Conservation (phyloP, 2,113 vertebrate genomes). For the Platysteira castanea region DNA sequence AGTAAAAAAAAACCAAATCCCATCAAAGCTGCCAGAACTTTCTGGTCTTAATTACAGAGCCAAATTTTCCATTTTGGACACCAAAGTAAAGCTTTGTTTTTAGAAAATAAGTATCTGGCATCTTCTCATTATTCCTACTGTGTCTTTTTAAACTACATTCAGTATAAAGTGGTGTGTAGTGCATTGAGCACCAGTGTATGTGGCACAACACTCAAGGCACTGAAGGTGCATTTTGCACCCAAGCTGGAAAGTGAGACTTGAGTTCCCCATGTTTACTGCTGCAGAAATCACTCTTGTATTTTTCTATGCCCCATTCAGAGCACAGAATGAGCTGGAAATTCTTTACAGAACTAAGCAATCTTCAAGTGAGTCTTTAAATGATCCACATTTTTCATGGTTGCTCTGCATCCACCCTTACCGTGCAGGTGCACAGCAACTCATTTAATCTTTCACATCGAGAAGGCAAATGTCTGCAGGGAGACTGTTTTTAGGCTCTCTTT, state of each 20-base stretch:
- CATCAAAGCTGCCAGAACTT: background rate
- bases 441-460: background rate
- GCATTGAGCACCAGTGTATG: background rate
- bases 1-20: background rate
- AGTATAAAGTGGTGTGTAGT: background rate
- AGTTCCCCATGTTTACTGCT: background rate
- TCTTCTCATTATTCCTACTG: background rate
- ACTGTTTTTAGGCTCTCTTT: background rate
- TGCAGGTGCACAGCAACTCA: background rate
- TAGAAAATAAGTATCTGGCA: background rate
- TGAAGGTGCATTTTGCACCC: background rate
- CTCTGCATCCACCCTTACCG: background rate
- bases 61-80: background rate
- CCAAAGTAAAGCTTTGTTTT: background rate
- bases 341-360: background rate
- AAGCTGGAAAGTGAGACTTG: background rate
- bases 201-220: background rate
- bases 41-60: background rate
- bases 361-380: background rate
- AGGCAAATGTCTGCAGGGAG: background rate
- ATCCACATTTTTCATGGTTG: background rate
- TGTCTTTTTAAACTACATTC: background rate
- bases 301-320: background rate
- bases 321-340: background rate
- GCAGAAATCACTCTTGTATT: background rate